These are phyloP conservation scores for Columba guinea DNA, from an alignment of 2,797 vertebrate genomes.

Conservation along the genomic window DNA sequence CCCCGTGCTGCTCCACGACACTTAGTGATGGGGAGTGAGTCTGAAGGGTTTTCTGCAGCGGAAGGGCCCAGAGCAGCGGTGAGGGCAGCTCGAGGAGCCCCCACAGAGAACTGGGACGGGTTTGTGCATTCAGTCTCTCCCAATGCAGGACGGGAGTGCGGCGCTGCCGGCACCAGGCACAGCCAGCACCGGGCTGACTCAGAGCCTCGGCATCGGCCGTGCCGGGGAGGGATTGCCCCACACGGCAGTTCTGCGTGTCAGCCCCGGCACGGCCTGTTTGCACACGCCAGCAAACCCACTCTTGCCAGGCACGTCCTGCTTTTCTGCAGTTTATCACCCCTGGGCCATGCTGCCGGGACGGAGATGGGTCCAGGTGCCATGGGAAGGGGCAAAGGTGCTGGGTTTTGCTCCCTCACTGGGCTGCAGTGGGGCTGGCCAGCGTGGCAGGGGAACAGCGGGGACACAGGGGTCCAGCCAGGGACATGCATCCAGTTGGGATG, in stretches of 20 bases:
- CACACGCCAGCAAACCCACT: not conserved
- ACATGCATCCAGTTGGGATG: not conserved
- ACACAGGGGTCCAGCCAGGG: fast-evolving
- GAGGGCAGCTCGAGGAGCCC: fast-evolving
- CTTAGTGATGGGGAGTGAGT: not conserved
- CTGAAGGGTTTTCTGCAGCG: not conserved
- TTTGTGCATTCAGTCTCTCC: not conserved
- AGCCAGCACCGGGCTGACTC: not conserved
- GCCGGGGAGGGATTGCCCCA: not conserved
- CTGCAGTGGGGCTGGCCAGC: fast-evolving
- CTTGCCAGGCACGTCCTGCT: not conserved
- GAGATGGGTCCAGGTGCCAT: not conserved
- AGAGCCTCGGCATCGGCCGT: not conserved
- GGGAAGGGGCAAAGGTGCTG: not conserved
- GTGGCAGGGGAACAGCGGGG: not conserved
- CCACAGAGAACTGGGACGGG: not conserved
- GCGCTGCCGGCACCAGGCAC: not conserved
- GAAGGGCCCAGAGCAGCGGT: fast-evolving
- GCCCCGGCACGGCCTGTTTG: not conserved
- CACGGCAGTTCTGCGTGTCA: not conserved
- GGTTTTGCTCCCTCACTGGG: fast-evolving
- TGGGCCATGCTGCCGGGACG: fast-evolving
- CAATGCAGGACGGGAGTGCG: not conserved
- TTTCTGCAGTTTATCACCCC: not conserved
- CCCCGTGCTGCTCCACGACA: not conserved